These are phyloP conservation scores for Emydoidea blandingii DNA, from an alignment of 2,797 vertebrate genomes.

Conservation along the genomic window DNA sequence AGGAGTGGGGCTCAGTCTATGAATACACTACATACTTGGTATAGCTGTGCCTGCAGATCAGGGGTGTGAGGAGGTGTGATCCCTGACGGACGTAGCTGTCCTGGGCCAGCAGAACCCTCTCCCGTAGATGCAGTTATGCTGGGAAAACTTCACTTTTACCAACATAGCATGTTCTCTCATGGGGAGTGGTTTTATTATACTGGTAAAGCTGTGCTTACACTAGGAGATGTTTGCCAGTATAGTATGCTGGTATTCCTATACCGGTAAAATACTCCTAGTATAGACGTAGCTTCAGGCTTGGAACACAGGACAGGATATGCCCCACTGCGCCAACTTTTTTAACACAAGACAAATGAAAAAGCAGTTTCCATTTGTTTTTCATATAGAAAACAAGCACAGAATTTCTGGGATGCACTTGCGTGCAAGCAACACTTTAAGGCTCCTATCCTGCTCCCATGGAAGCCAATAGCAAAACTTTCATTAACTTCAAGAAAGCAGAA, in stretches of 20 bases:
- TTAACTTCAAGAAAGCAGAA: not conserved
- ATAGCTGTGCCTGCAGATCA: not conserved
- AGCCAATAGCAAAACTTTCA: not conserved
- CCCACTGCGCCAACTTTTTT: not conserved
- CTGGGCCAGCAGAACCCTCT: not conserved
- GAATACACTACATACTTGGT: not conserved
- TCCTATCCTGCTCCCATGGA: not conserved
- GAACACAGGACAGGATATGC: not conserved
- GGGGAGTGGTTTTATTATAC: not conserved
- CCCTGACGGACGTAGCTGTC: not conserved
- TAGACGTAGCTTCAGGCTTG: not conserved
- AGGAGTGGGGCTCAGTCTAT: not conserved
- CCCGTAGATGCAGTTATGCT: not conserved
- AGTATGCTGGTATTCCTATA: not conserved
- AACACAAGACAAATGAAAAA: not conserved
- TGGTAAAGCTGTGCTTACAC: not conserved
- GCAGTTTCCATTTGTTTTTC: not conserved
- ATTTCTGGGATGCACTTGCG: not conserved
- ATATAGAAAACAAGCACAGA: not conserved
- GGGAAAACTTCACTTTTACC: not conserved
- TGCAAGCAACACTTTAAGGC: not conserved
- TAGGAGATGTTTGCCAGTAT: not conserved
- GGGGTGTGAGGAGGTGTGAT: not conserved
- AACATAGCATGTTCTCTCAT: not conserved
- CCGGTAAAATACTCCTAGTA: not conserved